Conservation (phyloP, 92 coral and sea anemone species). For the Palythoa grandis region DNA sequence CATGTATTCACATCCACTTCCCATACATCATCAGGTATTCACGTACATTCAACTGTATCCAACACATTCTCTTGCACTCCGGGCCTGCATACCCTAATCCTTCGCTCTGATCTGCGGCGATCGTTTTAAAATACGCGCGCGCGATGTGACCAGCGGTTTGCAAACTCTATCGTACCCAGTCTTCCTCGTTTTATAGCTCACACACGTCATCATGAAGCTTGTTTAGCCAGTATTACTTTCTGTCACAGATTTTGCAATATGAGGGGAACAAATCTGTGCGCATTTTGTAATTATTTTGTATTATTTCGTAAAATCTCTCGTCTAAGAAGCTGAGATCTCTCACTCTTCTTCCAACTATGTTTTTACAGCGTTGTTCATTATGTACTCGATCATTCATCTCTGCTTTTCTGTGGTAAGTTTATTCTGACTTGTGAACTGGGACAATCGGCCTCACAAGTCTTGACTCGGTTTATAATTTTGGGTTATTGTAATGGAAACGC, state of each 20-base stretch:
- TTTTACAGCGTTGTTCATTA: constrained; percentile 2
- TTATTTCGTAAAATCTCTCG: constrained; percentile 46
- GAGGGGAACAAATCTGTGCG: constrained; percentile 5
- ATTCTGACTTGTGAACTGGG: background rate
- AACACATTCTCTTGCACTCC: too few relatives aligned
- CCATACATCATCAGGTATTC: too few relatives aligned
- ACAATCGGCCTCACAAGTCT: background rate
- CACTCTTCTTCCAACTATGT: background rate
- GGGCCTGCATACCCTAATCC: too few relatives aligned
- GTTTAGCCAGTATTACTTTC: constrained; percentile 8
- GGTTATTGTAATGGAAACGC: background rate
- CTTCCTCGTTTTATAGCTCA: background rate
- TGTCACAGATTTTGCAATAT: constrained; percentile 40
- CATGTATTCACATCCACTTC: too few relatives aligned
- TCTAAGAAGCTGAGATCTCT: constrained; percentile 15
- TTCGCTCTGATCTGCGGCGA: too few relatives aligned
- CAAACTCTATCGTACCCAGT: constrained; percentile 15
- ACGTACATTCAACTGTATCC: too few relatives aligned
- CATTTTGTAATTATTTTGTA: constrained; percentile 37
- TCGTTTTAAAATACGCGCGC: background rate
- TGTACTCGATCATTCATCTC: background rate
- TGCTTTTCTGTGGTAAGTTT: constrained; percentile 40
- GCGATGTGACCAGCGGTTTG: constrained; percentile 23
- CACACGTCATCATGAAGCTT: constrained; percentile 46
- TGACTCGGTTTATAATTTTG: background rate